Conservation (phyloP, 2,797 vertebrate genomes). For the Pangasius sanitwongsei region DNA sequence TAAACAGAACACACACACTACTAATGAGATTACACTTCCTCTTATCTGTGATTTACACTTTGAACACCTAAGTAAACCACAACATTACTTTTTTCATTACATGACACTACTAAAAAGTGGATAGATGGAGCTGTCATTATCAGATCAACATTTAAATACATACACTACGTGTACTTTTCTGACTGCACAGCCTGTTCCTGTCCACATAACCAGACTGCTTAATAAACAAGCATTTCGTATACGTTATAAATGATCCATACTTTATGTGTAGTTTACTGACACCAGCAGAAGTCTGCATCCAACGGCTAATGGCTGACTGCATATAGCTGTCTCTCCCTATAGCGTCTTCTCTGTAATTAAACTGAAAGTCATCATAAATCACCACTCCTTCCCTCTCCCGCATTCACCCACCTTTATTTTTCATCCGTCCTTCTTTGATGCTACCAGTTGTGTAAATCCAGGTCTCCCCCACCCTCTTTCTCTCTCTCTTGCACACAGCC, state of each 20-base stretch:
- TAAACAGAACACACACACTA: not conserved
- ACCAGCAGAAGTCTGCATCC: constrained; percentile 21
- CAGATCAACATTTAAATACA: not conserved
- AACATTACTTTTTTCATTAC: not conserved
- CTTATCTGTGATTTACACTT: not conserved
- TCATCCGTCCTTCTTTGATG: constrained; percentile 53
- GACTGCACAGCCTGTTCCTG: not conserved
- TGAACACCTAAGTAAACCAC: not conserved
- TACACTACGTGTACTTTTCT: not conserved
- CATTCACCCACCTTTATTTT: constrained; percentile 45
- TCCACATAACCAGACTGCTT: not conserved
- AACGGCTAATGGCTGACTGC: constrained; percentile 41
- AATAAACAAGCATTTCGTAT: not conserved
- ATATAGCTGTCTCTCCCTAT: constrained; percentile 63
- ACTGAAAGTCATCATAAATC: constrained; percentile 82
- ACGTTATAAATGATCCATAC: constrained; percentile 9
- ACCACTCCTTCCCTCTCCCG: constrained; percentile 57
- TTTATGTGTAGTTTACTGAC: constrained; percentile 31
- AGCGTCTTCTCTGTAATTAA: constrained; percentile 75
- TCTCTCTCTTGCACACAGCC: constrained; percentile 2
- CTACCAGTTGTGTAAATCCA: constrained; percentile 70
- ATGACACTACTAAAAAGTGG: not conserved
- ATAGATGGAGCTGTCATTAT: not conserved
- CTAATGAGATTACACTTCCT: no score
- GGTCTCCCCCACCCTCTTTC: constrained; percentile 32